Evolutionary conservation across 2,888 invertebrate species (phyloP).

Genomic region (Calliscelio sp.): DNA sequence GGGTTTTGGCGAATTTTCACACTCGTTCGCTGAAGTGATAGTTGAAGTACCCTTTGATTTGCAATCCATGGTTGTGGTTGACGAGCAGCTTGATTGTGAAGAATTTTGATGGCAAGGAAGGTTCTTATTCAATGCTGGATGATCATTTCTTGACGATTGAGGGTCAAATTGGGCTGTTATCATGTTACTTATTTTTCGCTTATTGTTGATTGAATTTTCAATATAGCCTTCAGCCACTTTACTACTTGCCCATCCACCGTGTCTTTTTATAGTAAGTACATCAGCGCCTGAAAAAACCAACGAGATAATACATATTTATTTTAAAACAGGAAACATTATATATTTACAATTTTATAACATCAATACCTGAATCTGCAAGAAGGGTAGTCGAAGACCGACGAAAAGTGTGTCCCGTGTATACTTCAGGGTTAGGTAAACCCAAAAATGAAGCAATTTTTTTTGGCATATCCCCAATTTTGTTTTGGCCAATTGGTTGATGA

Average conservation of each 20-base stretch:
- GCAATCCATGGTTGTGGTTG: no score
- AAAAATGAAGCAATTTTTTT: constrained; percentile 57
- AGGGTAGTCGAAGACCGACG: constrained; percentile 9
- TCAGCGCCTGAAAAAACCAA: constrained; percentile 24
- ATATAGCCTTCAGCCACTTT: constrained; percentile 36
- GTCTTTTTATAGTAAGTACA: constrained; percentile 19
- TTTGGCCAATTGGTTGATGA: constrained; percentile 55
- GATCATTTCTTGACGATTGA: no score
- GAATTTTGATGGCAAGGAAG: no score
- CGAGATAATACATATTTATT: neutral
- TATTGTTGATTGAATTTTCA: constrained; percentile 29
- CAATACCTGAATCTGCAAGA: constrained; percentile 24
- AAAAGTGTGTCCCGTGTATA: constrained; percentile 37
- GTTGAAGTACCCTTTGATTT: no score
- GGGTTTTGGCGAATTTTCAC: no score
- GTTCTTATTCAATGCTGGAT: no score
- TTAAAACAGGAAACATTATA: no score
- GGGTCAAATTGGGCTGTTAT: no score
- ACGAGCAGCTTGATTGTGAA: no score
- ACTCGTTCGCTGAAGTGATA: no score
- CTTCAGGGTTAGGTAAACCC: constrained; percentile 4
- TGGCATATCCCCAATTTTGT: constrained; percentile 68
- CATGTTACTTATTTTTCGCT: constrained; percentile 25
- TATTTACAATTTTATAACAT: neutral
- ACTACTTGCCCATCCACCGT: constrained; percentile 27